A percentile compares a stretch with the other conserved stretches of the same genome.
These are phyloP conservation scores for Takifugu rubripes DNA, from an alignment of 2,797 vertebrate species.

Conservation along the genomic window DNA sequence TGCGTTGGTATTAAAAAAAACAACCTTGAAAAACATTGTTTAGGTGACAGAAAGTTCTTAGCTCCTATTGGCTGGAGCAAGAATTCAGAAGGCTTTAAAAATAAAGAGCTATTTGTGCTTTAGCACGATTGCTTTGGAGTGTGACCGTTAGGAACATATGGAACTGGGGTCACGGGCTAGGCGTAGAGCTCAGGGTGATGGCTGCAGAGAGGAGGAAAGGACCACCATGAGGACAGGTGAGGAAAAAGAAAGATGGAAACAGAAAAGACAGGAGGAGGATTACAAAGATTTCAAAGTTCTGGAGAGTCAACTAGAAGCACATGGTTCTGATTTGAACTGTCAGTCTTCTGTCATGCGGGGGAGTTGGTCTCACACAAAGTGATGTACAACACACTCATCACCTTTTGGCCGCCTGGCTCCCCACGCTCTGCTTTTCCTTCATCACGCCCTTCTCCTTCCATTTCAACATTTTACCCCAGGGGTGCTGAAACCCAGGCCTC, in stretches of 20 bases:
- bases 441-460: conserved; percentile 16
- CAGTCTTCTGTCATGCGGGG: conserved; percentile 45
- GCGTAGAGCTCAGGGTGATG: background rate
- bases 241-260: conserved; percentile 9
- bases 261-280: conserved; percentile 13
- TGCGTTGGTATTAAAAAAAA: too few species aligned
- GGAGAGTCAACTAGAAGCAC: conserved; percentile 5
- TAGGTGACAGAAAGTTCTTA: too few species aligned
- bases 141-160: too few species aligned
- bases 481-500: too few species aligned
- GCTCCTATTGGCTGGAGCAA: too few species aligned
- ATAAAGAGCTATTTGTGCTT: too few species aligned
- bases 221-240: conserved; percentile 35
- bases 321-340: conserved; percentile 58
- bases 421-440: conserved; percentile 14
- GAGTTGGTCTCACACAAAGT: conserved; percentile 33
- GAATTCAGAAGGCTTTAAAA: too few species aligned
- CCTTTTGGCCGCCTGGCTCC: conserved; percentile 5
- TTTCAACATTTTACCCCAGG: background rate
- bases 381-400: conserved; percentile 26
- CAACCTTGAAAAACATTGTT: too few species aligned
- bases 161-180: too few species aligned
- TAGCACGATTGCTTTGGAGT: too few species aligned
- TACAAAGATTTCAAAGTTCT: conserved; percentile 38
- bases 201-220: conserved; percentile 1